Conservation (phyloP, 2,113 vertebrate species). For the Halichoerus grypus region DNA sequence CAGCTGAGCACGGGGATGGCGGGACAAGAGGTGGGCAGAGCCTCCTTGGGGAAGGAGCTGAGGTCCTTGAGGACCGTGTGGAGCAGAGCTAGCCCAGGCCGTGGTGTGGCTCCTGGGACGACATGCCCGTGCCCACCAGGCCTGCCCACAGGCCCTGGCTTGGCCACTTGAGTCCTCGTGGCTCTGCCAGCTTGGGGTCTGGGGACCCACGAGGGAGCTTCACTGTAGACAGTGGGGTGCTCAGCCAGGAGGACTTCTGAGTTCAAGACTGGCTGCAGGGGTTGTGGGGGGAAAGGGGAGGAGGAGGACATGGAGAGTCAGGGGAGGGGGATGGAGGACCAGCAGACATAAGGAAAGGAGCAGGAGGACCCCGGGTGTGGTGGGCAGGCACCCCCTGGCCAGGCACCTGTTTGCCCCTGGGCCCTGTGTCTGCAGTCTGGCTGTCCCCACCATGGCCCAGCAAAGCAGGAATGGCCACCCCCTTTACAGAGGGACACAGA, state of each 20-base stretch:
- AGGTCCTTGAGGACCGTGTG: background rate
- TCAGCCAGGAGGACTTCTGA: background rate
- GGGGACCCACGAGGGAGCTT: background rate
- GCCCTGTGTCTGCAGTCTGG: background rate
- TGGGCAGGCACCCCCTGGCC: rapidly evolving
- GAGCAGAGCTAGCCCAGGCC: background rate
- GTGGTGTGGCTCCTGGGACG: background rate
- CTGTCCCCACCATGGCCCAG: background rate
- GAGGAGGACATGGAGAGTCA: background rate
- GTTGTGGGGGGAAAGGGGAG: background rate
- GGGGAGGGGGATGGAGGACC: no score
- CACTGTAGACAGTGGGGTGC: background rate
- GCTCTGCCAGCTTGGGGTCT: background rate
- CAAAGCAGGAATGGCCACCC: background rate
- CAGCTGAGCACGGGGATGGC: background rate
- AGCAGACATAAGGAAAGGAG: background rate
- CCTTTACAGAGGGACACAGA: background rate
- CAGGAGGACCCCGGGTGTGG: background rate
- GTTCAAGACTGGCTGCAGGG: background rate
- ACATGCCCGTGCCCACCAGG: rapidly evolving
- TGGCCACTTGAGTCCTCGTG: background rate
- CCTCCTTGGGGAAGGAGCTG: background rate
- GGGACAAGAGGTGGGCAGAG: background rate
- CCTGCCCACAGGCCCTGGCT: background rate
- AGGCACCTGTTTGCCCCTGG: background rate